phyloP scores from a whole-genome alignment of 2,888 invertebrate species.

The Iselma pallidipennis region DNA sequence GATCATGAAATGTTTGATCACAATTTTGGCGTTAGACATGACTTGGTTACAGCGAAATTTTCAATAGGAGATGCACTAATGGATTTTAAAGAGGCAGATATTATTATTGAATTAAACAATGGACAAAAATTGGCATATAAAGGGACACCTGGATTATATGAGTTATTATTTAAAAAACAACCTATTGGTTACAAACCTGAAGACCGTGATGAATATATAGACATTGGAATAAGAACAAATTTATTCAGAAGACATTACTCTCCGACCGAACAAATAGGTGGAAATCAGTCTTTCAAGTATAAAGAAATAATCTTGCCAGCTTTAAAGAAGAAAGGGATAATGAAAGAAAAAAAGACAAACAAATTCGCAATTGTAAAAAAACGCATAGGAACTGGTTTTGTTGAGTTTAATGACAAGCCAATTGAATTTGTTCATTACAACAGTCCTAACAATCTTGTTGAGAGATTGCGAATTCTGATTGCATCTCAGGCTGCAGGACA shows the following conservation, averaged over 20 bases:
- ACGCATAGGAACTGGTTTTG: too few species aligned
- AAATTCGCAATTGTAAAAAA: too few species aligned
- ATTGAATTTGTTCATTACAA: conserved; percentile 22
- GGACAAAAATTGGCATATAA: too few species aligned
- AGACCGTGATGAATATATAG: conserved; percentile 5
- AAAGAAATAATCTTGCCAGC: conserved; percentile 13
- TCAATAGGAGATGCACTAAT: conserved; percentile 14
- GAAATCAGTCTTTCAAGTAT: conserved; percentile 17
- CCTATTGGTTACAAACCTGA: conserved; percentile 6
- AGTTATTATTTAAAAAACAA: conserved; percentile 23
- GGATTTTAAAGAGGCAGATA: conserved; percentile 3
- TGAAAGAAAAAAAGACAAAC: too few species aligned
- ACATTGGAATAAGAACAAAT: conserved; percentile 16
- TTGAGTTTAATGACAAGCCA: conserved; percentile 11
- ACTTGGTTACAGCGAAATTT: conserved; percentile 11
- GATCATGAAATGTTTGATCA: conserved; percentile 23
- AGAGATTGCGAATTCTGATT: background rate
- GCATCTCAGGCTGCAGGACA: background rate
- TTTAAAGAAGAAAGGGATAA: background rate
- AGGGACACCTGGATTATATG: conserved; percentile 25
- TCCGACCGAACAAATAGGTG: conserved; percentile 11
- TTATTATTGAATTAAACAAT: too few species aligned
- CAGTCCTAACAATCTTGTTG: too few species aligned
- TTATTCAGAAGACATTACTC: conserved; percentile 17
- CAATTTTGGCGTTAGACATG: conserved; percentile 20